These are phyloP conservation scores for Habrosyne pyritoides DNA, from an alignment of 2,888 invertebrate species.

Conservation along the genomic window DNA sequence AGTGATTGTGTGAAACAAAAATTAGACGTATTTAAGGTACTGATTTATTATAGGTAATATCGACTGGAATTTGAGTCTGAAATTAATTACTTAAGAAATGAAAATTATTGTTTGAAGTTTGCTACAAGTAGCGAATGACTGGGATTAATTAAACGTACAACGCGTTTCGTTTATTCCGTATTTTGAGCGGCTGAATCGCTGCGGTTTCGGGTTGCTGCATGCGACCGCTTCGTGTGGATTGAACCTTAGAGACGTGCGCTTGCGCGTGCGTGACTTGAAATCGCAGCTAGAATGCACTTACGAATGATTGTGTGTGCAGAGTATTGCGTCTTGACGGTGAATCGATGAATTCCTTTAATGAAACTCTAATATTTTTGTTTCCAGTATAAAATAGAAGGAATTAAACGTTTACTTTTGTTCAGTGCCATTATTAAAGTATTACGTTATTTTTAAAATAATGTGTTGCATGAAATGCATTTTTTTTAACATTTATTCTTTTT, in stretches of 20 bases:
- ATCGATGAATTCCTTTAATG: conserved; percentile 55
- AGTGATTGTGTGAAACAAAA: conserved; percentile 35
- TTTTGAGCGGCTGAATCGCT: conserved; percentile 6
- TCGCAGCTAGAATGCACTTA: conserved; percentile 26
- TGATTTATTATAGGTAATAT: conserved; percentile 58
- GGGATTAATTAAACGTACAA: conserved; percentile 9
- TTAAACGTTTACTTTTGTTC: conserved; percentile 66
- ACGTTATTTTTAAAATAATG: conserved; percentile 78
- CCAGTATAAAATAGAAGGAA: conserved; percentile 55
- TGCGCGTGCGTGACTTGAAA: conserved; percentile 18
- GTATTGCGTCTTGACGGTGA: conserved; percentile 65
- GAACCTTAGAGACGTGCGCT: no score
- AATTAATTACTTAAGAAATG: conserved; percentile 55
- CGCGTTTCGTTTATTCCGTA: conserved; percentile 1
- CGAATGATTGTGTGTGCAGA: conserved; percentile 46
- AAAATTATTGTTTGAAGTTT: conserved; percentile 72
- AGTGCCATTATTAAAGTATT: conserved; percentile 81
- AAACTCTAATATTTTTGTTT: conserved; percentile 51
- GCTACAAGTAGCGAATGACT: conserved; percentile 25
- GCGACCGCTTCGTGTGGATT: neutral
- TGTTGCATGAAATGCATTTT: conserved; percentile 80
- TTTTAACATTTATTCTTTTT: conserved; percentile 48
- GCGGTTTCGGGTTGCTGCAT: neutral
- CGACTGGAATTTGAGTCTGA: conserved; percentile 71
- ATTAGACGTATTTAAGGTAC: conserved; percentile 56